These are phyloP conservation scores for Lasiurus cinereus DNA, from an alignment of 2,113 vertebrate genomes.

Conservation along the genomic window DNA sequence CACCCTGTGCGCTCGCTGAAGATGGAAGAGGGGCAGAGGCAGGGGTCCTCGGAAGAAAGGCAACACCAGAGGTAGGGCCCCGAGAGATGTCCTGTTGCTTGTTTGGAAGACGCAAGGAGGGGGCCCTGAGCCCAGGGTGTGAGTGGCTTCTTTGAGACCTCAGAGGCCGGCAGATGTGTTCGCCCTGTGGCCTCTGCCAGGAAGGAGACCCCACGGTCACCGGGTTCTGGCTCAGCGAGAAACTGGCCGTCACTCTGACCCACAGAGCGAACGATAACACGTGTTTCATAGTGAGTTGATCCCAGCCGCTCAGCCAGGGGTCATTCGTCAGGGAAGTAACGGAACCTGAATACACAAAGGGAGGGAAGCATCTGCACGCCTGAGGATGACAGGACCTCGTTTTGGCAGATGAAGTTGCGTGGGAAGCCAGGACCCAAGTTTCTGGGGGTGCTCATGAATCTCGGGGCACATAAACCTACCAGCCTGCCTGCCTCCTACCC, in stretches of 20 bases:
- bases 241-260: not conserved
- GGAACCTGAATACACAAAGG: not conserved
- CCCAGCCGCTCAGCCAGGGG: not conserved
- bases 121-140: not conserved
- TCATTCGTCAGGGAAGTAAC: not conserved
- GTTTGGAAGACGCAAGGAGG: not conserved
- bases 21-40: not conserved
- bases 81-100: not conserved
- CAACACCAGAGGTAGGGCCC: not conserved
- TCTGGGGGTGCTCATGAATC: not conserved
- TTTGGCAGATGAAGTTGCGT: not conserved
- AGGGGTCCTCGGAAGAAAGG: not conserved
- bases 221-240: not conserved
- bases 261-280: not conserved
- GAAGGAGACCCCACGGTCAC: rapidly evolving
- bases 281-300: not conserved
- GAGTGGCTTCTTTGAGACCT: not conserved
- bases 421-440: not conserved
- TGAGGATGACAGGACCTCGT: not conserved
- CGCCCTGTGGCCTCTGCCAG: not conserved
- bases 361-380: not conserved
- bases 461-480: not conserved
- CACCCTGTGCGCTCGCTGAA: not conserved
- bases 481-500: not conserved
- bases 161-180: not conserved